These are phyloP conservation scores for Echinarachnius parma DNA, from an alignment of 53 echinoderm and acorn worm genomes.

Conservation along the genomic window DNA sequence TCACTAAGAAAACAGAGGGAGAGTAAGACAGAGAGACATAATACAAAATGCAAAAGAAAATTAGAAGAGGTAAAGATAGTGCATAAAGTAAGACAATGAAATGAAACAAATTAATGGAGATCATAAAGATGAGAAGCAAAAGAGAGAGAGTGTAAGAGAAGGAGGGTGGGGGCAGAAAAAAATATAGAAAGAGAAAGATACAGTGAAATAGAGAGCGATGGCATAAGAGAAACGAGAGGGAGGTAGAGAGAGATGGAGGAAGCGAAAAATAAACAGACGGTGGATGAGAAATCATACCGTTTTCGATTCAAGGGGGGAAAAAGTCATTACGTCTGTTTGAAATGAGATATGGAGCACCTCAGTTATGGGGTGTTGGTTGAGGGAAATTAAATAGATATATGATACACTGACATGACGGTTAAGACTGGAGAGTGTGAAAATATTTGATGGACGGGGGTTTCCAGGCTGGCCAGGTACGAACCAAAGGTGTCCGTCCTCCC, in stretches of 20 bases:
- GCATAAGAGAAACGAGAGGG: background rate
- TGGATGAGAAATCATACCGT: constrained; percentile 40
- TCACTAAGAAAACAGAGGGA: background rate
- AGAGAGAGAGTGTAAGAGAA: background rate
- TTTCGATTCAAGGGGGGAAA: too few relatives aligned
- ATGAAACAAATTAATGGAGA: too few relatives aligned
- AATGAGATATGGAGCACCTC: constrained; percentile 33
- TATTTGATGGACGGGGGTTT: constrained; percentile 39
- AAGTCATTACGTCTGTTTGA: constrained; percentile 29
- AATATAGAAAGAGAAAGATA: background rate
- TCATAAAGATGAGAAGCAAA: background rate
- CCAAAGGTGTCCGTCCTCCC: background rate
- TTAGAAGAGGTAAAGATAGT: too few relatives aligned
- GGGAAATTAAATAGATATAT: constrained; percentile 53
- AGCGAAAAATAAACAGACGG: background rate
- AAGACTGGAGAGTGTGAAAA: constrained; percentile 19
- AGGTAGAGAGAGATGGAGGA: background rate
- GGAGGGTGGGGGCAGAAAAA: background rate
- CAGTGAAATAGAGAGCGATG: background rate
- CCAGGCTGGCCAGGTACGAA: constrained; percentile 1
- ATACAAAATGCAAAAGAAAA: too few relatives aligned
- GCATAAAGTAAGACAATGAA: too few relatives aligned
- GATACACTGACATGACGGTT: constrained; percentile 31
- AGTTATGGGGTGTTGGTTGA: constrained; percentile 3
- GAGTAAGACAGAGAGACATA: too few relatives aligned